phyloP scores from a whole-genome alignment of 2,888 invertebrate genomes.

The Zhuqinia jingwanae region DNA sequence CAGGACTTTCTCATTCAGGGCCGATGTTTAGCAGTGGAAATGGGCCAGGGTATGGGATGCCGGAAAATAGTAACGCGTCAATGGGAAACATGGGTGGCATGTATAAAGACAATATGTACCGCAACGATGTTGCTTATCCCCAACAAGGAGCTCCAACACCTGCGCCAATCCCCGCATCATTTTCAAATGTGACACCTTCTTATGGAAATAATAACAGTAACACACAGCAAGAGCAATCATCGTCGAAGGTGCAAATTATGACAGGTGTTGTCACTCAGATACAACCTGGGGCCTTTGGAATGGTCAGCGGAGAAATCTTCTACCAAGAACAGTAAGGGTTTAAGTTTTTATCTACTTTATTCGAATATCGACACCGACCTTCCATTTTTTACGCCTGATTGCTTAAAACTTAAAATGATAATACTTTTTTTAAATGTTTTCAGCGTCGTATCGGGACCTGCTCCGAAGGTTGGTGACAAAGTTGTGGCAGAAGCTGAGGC shows the following conservation, averaged over 20 bases:
- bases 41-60: background rate
- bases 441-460: slow-evolving; percentile 89
- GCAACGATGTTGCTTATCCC: background rate
- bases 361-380: no score
- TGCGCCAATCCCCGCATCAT: background rate
- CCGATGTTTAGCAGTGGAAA: background rate
- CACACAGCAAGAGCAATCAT: background rate
- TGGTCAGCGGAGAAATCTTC: slow-evolving; percentile 98
- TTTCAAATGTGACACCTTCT: background rate
- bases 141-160: background rate
- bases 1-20: background rate
- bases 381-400: background rate
- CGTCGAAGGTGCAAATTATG: slow-evolving; percentile 53
- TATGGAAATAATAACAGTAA: slow-evolving; percentile 3
- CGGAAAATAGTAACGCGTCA: background rate
- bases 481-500: slow-evolving; percentile 96
- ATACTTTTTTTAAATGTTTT: slow-evolving; percentile 2
- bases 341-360: background rate
- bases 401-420: background rate
- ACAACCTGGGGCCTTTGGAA: slow-evolving; percentile 94
- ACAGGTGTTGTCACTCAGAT: slow-evolving; percentile 94
- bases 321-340: slow-evolving; percentile 88
- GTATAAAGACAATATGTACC: background rate
- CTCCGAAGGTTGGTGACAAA: slow-evolving; percentile 93
- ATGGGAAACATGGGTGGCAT: background rate